Evolutionary conservation across 1,140 invertebrate species (phyloP).

Genomic region (Eulimnadia texana): DNA sequence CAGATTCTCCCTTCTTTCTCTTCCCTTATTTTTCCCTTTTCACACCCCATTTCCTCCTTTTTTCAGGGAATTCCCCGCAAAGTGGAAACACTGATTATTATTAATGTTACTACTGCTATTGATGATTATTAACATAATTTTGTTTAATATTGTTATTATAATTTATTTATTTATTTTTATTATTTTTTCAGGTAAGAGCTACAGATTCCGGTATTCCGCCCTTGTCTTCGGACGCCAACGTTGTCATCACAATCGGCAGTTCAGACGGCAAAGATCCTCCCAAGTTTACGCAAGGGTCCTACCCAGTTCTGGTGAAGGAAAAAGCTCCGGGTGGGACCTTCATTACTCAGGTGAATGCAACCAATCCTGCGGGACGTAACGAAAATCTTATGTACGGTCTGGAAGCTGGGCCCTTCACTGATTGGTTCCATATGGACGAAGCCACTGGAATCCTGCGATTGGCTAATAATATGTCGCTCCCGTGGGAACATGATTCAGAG

Average conservation of each 20-base stretch:
- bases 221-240: conserved; percentile 43
- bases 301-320: conserved; percentile 47
- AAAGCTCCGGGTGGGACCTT: conserved; percentile 48
- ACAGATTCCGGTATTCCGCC: conserved; percentile 49
- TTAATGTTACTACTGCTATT: too few relatives aligned
- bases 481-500: conserved; percentile 47
- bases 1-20: too few relatives aligned
- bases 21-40: too few relatives aligned
- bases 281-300: conserved; percentile 38
- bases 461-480: conserved; percentile 52
- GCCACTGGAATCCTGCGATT: conserved; percentile 53
- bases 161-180: conserved; percentile 13
- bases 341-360: conserved; percentile 50
- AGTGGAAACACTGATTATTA: too few relatives aligned
- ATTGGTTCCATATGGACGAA: conserved; percentile 61
- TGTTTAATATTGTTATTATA: neutral
- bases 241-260: conserved; percentile 47
- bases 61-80: too few relatives aligned
- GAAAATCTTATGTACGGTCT: conserved; percentile 53
- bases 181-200: conserved; percentile 45
- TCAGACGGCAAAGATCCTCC: conserved; percentile 61
- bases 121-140: too few relatives aligned
- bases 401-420: conserved; percentile 47
- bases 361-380: conserved; percentile 59
- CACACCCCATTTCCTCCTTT: too few relatives aligned